phyloP scores from a whole-genome alignment of 2,113 vertebrate species.

The Heterocephalus glaber region DNA sequence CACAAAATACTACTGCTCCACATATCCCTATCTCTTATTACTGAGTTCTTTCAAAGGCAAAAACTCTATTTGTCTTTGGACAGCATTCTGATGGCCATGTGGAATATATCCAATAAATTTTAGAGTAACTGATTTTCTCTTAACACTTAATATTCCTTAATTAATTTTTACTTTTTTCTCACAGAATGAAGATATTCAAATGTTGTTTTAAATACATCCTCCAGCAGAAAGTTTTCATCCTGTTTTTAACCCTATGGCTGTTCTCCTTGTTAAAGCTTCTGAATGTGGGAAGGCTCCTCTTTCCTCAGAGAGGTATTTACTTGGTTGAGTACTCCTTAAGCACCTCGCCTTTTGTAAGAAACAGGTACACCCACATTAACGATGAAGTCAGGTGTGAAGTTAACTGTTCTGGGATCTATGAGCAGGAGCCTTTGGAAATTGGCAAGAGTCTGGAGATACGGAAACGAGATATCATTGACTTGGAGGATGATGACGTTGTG shows the following conservation, averaged over 20 bases:
- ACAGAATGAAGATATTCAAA: constrained; percentile 90
- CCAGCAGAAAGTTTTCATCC: constrained; percentile 80
- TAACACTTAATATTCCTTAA: not conserved
- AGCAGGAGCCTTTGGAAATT: constrained; percentile 92
- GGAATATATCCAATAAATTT: not conserved
- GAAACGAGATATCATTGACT: constrained; percentile 85
- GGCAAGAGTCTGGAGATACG: constrained; percentile 92
- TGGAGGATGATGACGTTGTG: constrained; percentile 88
- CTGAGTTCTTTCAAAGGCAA: not conserved
- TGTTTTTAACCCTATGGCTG: constrained; percentile 84
- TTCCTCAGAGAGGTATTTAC: constrained; percentile 82
- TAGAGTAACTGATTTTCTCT: constrained; percentile 23
- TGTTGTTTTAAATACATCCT: constrained; percentile 82
- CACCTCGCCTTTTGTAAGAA: constrained; percentile 81
- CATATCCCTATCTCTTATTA: not conserved
- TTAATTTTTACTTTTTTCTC: constrained; percentile 44
- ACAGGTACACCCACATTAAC: constrained; percentile 74
- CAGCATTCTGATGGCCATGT: not conserved
- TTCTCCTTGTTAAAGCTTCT: constrained; percentile 86
- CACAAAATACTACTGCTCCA: not conserved
- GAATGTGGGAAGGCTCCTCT: constrained; percentile 80
- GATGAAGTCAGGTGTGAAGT: constrained; percentile 82
- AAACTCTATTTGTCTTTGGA: not conserved
- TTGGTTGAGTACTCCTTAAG: constrained; percentile 88
- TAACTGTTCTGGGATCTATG: constrained; percentile 90